phyloP scores from a whole-genome alignment of 2,888 invertebrate species.

The Ctena decussata region DNA sequence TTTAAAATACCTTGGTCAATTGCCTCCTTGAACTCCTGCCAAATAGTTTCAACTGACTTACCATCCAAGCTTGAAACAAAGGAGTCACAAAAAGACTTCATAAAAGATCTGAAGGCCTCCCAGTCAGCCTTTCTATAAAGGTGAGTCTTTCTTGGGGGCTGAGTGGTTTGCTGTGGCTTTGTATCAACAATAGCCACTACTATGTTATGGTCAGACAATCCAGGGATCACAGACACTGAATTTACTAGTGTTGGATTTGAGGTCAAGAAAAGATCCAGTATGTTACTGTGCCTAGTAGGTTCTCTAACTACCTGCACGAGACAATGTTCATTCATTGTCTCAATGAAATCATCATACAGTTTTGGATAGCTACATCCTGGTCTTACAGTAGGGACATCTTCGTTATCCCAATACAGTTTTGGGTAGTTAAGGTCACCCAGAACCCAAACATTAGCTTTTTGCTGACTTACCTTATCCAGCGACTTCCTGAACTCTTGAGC shows the following conservation, averaged over 20 bases:
- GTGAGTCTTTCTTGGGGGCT: background rate
- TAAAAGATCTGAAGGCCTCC: background rate
- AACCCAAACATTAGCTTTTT: too few relatives aligned
- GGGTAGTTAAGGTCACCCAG: too few relatives aligned
- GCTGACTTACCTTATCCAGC: background rate
- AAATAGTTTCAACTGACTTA: background rate
- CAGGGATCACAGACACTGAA: background rate
- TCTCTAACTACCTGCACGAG: background rate
- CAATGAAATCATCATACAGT: slow-evolving; percentile 3
- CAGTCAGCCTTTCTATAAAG: background rate
- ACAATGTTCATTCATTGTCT: background rate
- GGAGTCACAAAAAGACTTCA: background rate
- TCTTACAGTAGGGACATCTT: background rate
- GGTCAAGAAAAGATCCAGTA: background rate
- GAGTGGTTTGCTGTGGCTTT: background rate
- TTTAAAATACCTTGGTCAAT: background rate
- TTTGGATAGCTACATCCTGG: background rate
- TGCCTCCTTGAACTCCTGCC: background rate
- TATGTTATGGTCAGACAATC: slow-evolving; percentile 8
- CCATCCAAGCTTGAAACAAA: background rate
- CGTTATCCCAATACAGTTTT: slow-evolving; percentile 15
- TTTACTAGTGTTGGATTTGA: slow-evolving; percentile 15
- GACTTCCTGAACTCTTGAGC: background rate
- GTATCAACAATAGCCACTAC: background rate
- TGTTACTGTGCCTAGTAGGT: background rate